phyloP scores from a whole-genome alignment of 92 coral and sea anemone species.

The Zoanthus gigantus region DNA sequence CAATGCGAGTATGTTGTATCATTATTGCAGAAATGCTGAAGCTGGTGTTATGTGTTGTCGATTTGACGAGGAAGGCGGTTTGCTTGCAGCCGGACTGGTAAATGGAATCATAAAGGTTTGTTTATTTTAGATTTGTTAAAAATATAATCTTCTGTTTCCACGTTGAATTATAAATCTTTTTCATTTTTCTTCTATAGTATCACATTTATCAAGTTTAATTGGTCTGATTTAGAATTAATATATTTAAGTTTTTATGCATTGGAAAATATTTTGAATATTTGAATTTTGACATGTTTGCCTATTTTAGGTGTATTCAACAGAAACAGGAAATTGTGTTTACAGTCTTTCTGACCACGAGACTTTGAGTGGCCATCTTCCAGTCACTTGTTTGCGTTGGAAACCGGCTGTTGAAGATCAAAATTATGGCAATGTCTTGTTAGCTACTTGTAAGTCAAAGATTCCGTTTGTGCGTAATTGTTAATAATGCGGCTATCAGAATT shows the following conservation, averaged over 20 bases:
- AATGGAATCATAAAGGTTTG: constrained; percentile 91
- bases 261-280: not conserved
- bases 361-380: constrained; percentile 83
- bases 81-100: constrained; percentile 90
- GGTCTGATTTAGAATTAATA: not conserved
- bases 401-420: constrained; percentile 69
- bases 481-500: not conserved
- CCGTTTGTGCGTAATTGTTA: not conserved
- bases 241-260: not conserved
- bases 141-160: not conserved
- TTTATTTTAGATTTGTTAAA: not conserved
- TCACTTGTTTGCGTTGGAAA: constrained; percentile 96
- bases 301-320: constrained; percentile 82
- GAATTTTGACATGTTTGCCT: not conserved
- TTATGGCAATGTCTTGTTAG: constrained; percentile 82
- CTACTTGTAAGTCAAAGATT: constrained; percentile 74
- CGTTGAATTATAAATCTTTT: not conserved
- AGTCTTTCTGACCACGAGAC: constrained; percentile 95
- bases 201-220: not conserved
- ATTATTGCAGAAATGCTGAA: constrained; percentile 79
- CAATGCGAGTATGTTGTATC: not conserved
- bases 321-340: constrained; percentile 85
- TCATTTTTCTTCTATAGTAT: not conserved
- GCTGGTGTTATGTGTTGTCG: constrained; percentile 99
- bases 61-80: constrained; percentile 86